phyloP scores from a whole-genome alignment of 2,888 invertebrate species.

The Plemyria rubiginata region DNA sequence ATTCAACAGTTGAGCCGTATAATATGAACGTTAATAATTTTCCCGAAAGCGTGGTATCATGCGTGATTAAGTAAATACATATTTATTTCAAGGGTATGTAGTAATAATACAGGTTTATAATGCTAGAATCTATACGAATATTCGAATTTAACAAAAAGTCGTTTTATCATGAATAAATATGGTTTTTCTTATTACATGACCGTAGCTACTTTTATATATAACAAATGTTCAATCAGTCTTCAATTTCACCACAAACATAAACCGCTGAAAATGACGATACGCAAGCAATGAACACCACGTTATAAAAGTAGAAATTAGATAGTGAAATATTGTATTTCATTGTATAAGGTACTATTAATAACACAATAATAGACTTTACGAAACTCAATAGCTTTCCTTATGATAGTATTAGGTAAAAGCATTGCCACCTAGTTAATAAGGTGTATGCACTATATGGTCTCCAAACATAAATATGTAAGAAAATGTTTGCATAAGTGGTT shows the following conservation, averaged over 20 bases:
- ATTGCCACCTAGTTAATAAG: slow-evolving; percentile 66
- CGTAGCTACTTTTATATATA: too few species aligned
- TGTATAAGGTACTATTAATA: slow-evolving; percentile 63
- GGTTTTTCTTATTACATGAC: too few species aligned
- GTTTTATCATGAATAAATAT: too few species aligned
- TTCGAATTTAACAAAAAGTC: too few species aligned
- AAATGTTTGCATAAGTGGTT: slow-evolving; percentile 61
- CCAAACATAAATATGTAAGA: slow-evolving; percentile 54
- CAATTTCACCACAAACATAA: slow-evolving; percentile 55
- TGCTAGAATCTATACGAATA: too few species aligned
- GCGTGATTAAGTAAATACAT: too few species aligned
- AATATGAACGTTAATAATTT: too few species aligned
- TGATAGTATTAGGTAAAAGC: slow-evolving; percentile 59
- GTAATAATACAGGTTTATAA: too few species aligned
- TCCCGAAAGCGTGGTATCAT: too few species aligned
- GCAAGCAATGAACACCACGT: slow-evolving; percentile 81
- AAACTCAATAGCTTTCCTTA: slow-evolving; percentile 57
- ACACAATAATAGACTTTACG: slow-evolving; percentile 75
- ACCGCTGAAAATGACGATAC: slow-evolving; percentile 75
- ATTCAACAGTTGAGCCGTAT: too few species aligned
- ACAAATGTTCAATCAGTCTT: slow-evolving; percentile 27
- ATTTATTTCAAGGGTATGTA: too few species aligned
- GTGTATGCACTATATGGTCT: slow-evolving; percentile 75
- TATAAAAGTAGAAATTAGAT: slow-evolving; percentile 74
- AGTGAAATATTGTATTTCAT: slow-evolving; percentile 71